Evolutionary conservation across 2,797 vertebrate species (phyloP).

Genomic region (Poecilia wingei): DNA sequence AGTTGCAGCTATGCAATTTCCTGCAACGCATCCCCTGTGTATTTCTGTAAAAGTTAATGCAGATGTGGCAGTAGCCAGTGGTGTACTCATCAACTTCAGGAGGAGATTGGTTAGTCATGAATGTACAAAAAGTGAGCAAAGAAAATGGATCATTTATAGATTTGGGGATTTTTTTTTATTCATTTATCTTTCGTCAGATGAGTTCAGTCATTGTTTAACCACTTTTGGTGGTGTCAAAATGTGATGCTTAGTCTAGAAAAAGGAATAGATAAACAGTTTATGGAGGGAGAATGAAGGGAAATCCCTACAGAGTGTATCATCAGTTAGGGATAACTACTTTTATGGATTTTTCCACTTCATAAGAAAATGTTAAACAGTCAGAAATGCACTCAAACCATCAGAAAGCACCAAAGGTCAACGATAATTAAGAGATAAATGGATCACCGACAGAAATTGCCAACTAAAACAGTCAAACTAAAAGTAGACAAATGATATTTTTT

Average conservation of each 20-base stretch:
- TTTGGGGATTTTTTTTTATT: background rate
- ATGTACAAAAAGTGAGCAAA: background rate
- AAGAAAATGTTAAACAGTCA: background rate
- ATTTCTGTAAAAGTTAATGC: slow-evolving; percentile 4
- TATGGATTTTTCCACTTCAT: background rate
- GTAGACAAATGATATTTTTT: no score
- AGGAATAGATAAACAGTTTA: background rate
- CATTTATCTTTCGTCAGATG: background rate
- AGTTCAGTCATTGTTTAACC: background rate
- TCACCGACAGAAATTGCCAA: background rate
- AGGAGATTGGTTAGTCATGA: background rate
- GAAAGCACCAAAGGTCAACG: background rate
- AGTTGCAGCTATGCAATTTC: background rate
- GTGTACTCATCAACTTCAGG: background rate
- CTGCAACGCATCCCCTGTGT: background rate
- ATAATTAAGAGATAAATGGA: background rate
- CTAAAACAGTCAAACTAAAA: background rate
- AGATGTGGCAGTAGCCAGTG: background rate
- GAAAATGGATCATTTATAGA: background rate
- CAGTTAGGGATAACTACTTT: background rate
- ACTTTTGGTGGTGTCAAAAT: background rate
- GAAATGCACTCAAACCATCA: background rate
- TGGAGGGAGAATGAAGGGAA: background rate
- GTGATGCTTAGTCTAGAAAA: slow-evolving; percentile 2
- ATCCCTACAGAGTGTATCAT: background rate